phyloP scores from a whole-genome alignment of 2,888 invertebrate species.

The Bedellia somnulentella region DNA sequence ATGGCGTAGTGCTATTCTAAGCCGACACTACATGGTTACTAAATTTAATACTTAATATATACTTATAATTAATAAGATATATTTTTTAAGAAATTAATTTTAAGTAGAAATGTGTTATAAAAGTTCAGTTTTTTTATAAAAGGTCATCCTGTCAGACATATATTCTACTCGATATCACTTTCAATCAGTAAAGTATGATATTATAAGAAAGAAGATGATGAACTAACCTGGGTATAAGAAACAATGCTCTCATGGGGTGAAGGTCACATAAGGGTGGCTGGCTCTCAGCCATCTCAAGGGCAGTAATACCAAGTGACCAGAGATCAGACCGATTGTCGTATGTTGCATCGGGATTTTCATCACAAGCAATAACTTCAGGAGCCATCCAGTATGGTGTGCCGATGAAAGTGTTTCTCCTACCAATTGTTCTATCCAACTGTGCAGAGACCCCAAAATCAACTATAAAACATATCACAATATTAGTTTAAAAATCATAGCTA shows the following conservation, averaged over 20 bases:
- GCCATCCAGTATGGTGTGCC: slow-evolving; percentile 99
- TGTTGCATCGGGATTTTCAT: slow-evolving; percentile 99
- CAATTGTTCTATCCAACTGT: slow-evolving; percentile 98
- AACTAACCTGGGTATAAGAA: slow-evolving; percentile 82
- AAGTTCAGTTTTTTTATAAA: too few species aligned
- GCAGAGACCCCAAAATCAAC: slow-evolving; percentile 99
- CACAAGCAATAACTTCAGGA: slow-evolving; percentile 99
- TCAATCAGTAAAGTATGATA: too few species aligned
- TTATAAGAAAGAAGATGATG: neutral
- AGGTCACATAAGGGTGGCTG: slow-evolving; percentile 99
- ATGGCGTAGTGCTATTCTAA: too few species aligned
- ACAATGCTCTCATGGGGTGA: slow-evolving; percentile 99
- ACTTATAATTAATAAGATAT: too few species aligned
- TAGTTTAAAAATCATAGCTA: neutral
- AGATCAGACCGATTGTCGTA: slow-evolving; percentile 96
- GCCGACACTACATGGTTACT: too few species aligned
- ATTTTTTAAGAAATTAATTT: too few species aligned
- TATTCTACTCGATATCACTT: too few species aligned
- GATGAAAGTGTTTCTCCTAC: slow-evolving; percentile 97
- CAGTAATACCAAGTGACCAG: slow-evolving; percentile 94
- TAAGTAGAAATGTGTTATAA: too few species aligned
- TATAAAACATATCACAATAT: slow-evolving; percentile 22
- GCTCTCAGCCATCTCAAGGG: slow-evolving; percentile 99
- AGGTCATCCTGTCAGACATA: too few species aligned
- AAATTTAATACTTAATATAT: too few species aligned